Evolutionary conservation across 2,113 vertebrate species (phyloP).

Genomic region (Scortum barcoo): DNA sequence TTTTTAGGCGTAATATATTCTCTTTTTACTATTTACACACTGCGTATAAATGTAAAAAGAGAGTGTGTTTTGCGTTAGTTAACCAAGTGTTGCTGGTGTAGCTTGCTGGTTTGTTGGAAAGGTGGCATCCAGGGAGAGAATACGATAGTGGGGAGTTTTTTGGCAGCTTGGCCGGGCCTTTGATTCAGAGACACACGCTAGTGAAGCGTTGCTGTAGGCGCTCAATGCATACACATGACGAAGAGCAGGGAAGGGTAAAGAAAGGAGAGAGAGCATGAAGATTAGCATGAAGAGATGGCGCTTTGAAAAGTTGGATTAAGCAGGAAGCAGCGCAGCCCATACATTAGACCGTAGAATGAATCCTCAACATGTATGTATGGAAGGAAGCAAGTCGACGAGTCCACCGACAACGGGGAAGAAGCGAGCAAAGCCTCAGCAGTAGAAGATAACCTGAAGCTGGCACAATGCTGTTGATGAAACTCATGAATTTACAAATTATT

Average conservation of each 20-base stretch:
- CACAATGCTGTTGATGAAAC: slow-evolving; percentile 24
- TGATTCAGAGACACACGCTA: slow-evolving; percentile 68
- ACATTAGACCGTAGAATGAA: slow-evolving; percentile 49
- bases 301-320: slow-evolving; percentile 80
- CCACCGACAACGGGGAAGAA: too few species aligned
- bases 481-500: slow-evolving; percentile 23
- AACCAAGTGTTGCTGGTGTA: slow-evolving; percentile 27
- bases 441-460: slow-evolving; percentile 30
- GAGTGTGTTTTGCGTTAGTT: slow-evolving; percentile 22
- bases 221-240: slow-evolving; percentile 78
- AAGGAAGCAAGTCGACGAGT: background rate
- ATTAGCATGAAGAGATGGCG: slow-evolving; percentile 72
- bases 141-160: slow-evolving; percentile 55
- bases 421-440: background rate
- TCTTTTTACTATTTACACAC: slow-evolving; percentile 36
- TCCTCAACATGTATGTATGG: slow-evolving; percentile 52
- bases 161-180: slow-evolving; percentile 64
- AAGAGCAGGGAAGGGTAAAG: slow-evolving; percentile 50
- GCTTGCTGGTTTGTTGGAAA: slow-evolving; percentile 40
- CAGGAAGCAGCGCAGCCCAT: slow-evolving; percentile 50
- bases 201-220: slow-evolving; percentile 76
- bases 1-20: background rate
- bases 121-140: slow-evolving; percentile 51
- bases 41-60: slow-evolving; percentile 43
- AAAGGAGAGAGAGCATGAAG: slow-evolving; percentile 72